Percentiles rank a stretch among this genome's conserved stretches.
phyloP scores from a whole-genome alignment of 1,140 invertebrate species.

The Anastatus disparis region DNA sequence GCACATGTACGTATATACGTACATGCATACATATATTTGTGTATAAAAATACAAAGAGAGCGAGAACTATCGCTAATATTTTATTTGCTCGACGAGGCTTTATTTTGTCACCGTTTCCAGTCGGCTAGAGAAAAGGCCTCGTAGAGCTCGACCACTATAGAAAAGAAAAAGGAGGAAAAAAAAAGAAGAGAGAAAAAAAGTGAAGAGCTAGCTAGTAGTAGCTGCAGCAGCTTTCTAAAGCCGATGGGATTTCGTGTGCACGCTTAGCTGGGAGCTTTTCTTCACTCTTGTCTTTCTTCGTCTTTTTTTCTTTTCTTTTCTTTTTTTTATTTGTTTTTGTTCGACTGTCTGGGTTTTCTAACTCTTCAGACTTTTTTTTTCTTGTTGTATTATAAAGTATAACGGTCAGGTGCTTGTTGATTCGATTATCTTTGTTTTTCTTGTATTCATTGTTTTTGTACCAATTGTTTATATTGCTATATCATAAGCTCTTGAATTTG shows the following conservation, averaged over 20 bases:
- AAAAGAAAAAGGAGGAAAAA: too few species aligned
- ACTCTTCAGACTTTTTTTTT: background rate
- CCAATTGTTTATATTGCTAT: background rate
- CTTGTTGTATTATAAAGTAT: background rate
- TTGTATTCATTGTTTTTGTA: background rate
- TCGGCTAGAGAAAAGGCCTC: too few species aligned
- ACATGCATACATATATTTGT: background rate
- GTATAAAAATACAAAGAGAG: too few species aligned
- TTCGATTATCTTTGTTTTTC: slow-evolving; percentile 14
- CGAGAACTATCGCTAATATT: slow-evolving; percentile 51
- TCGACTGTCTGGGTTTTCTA: background rate
- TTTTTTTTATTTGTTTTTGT: background rate
- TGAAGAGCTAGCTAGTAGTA: background rate
- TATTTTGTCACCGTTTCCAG: slow-evolving; percentile 33
- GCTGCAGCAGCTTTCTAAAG: background rate
- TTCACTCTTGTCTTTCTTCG: too few species aligned
- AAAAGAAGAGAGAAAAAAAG: too few species aligned
- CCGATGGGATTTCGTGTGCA: slow-evolving; percentile 7
- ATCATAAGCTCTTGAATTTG: too few species aligned
- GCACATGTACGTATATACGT: background rate
- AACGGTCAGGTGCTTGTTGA: background rate
- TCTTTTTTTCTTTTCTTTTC: background rate
- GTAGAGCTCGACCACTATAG: too few species aligned
- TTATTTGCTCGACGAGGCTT: slow-evolving; percentile 46
- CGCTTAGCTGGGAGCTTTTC: background rate